Evolutionary conservation across 2,888 invertebrate genomes (phyloP).

Genomic region (Syrphus vitripennis): DNA sequence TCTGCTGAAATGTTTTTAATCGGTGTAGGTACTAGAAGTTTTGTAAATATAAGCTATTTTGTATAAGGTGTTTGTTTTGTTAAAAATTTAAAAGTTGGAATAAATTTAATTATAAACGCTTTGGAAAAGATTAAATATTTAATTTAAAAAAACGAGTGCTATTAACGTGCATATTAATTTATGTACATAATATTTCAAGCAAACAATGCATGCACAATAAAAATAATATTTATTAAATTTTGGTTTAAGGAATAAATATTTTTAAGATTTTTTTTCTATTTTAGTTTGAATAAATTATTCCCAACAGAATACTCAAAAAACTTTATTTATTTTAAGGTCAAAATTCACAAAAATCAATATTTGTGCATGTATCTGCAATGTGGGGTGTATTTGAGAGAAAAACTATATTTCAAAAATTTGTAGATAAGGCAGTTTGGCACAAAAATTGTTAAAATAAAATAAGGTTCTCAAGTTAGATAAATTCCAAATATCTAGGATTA

Average conservation of each 20-base stretch:
- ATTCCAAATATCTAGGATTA: too few species aligned
- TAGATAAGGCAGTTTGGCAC: too few species aligned
- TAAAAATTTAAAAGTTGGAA: neutral
- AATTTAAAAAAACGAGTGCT: neutral
- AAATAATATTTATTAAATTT: neutral
- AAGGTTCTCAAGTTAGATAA: too few species aligned
- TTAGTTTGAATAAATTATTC: neutral
- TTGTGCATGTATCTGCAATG: too few species aligned
- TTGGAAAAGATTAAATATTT: neutral
- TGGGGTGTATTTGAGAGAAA: too few species aligned
- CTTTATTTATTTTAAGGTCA: neutral
- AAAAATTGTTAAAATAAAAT: too few species aligned
- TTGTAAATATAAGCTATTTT: too few species aligned
- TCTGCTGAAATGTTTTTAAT: neutral
- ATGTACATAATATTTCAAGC: neutral
- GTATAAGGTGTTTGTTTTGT: too few species aligned
- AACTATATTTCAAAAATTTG: too few species aligned
- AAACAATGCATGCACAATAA: slow-evolving; percentile 35
- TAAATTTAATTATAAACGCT: too few species aligned
- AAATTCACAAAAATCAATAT: too few species aligned
- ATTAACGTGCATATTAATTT: slow-evolving; percentile 1
- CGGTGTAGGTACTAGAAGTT: too few species aligned
- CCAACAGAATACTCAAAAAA: neutral
- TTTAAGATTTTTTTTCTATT: neutral
- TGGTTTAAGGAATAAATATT: neutral